phyloP scores from a whole-genome alignment of 2,797 vertebrate genomes.

The Varecia variegata region DNA sequence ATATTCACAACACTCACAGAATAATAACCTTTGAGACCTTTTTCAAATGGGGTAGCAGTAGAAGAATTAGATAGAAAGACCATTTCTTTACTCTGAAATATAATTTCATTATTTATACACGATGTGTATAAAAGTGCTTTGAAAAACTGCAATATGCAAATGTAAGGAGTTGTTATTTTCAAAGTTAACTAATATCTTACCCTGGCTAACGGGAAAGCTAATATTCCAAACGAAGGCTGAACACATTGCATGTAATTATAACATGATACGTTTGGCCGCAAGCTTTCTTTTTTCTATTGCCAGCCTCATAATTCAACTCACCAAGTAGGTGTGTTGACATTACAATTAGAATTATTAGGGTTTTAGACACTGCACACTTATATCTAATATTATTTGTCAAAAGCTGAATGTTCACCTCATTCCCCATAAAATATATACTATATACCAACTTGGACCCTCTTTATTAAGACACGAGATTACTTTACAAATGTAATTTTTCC shows the following conservation, averaged over 20 bases:
- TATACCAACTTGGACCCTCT: not conserved
- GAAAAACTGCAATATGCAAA: not conserved
- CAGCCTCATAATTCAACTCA: not conserved
- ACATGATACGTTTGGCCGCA: not conserved
- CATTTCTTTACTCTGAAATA: not conserved
- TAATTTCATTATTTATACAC: not conserved
- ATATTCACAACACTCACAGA: not conserved
- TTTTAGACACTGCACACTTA: not conserved
- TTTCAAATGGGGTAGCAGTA: not conserved
- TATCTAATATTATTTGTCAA: not conserved
- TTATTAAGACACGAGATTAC: not conserved
- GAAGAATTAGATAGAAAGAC: not conserved
- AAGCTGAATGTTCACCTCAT: not conserved
- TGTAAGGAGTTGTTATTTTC: not conserved
- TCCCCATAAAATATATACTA: not conserved
- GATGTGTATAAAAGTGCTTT: not conserved
- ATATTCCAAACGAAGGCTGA: not conserved
- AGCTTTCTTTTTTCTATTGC: not conserved
- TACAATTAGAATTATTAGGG: not conserved
- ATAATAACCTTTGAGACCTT: not conserved
- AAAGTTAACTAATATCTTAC: constrained; percentile 4
- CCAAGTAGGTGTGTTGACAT: not conserved
- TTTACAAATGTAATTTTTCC: not conserved
- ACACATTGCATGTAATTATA: not conserved
- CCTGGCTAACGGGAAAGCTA: not conserved